Evolutionary conservation across 2,113 vertebrate species (phyloP).

Genomic region (Varanus salvator): DNA sequence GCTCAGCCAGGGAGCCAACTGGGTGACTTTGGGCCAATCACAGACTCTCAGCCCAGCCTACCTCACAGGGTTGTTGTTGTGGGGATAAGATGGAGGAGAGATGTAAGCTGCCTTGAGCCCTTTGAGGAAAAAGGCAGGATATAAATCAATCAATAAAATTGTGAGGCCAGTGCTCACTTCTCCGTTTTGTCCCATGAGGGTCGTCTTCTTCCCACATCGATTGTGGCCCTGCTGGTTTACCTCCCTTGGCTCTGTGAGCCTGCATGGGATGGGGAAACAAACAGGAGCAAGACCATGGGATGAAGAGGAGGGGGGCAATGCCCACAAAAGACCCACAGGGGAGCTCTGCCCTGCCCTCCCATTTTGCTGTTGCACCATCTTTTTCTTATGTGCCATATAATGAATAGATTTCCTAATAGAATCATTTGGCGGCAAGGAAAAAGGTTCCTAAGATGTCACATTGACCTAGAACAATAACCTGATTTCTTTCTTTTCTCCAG

Average conservation of each 20-base stretch:
- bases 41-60: too few species aligned
- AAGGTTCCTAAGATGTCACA: neutral
- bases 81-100: too few species aligned
- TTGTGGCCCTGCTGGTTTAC: neutral
- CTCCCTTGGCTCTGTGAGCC: too few species aligned
- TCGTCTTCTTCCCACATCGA: neutral
- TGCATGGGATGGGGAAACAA: neutral
- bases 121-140: too few species aligned
- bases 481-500: neutral
- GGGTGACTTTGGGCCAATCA: too few species aligned
- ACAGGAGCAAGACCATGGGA: too few species aligned
- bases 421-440: neutral
- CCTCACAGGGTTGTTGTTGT: too few species aligned
- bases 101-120: too few species aligned
- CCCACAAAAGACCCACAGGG: neutral
- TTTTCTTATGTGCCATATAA: neutral
- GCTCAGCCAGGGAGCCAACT: too few species aligned
- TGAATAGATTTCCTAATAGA: neutral
- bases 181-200: neutral
- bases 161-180: neutral
- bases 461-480: neutral
- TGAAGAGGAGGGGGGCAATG: too few species aligned
- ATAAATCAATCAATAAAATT: too few species aligned
- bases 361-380: neutral
- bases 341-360: neutral